phyloP scores from a whole-genome alignment of 1,140 invertebrate genomes.

The Cyrtorhinus lividipennis region DNA sequence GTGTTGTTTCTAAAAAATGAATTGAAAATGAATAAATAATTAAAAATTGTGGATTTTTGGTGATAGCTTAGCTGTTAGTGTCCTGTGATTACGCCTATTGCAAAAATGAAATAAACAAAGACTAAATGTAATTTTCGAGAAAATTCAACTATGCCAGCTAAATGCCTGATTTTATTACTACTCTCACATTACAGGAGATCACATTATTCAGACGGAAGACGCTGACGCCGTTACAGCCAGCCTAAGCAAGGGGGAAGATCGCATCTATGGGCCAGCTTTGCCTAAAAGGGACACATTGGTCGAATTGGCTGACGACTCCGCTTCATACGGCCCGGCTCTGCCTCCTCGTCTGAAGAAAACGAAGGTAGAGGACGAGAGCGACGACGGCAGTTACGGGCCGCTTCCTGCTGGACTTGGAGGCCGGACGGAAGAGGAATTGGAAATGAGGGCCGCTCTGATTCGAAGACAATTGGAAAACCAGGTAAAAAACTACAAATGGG shows the following conservation, averaged over 20 bases:
- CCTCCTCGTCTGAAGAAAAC: conserved; percentile 25
- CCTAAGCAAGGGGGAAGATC: background rate
- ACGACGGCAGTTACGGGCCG: conserved; percentile 49
- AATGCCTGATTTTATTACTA: no score
- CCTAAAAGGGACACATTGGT: background rate
- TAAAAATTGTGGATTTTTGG: no score
- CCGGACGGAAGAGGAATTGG: conserved; percentile 44
- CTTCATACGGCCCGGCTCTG: conserved; percentile 28
- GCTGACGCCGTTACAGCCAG: background rate
- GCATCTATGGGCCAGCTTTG: conserved; percentile 10
- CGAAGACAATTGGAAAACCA: conserved; percentile 48
- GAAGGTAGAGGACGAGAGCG: conserved; percentile 30
- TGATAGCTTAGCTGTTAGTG: no score
- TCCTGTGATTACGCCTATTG: no score
- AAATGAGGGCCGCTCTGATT: conserved; percentile 48
- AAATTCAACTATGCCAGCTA: no score
- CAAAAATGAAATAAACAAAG: no score
- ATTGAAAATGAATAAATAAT: no score
- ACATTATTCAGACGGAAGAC: background rate
- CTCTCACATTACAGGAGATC: background rate
- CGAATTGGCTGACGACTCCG: conserved; percentile 1
- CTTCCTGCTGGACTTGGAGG: conserved; percentile 38
- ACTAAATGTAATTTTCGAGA: no score
- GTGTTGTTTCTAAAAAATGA: no score
- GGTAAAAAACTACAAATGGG: no score